Base-by-base conservation (phyloP, 2,888 invertebrate species). In the Stegophylla sp. region DNA sequence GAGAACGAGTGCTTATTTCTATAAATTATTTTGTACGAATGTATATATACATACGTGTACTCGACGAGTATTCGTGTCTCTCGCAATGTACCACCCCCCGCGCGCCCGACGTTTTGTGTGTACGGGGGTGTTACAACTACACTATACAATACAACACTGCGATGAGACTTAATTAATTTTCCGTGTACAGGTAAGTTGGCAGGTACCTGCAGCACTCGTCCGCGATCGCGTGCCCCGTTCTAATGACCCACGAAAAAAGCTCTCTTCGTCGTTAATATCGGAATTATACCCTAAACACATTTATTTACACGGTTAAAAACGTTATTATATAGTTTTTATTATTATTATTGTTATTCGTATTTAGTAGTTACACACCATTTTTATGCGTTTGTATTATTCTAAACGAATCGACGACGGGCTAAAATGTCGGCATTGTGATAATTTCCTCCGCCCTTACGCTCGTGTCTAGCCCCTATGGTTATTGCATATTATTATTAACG, bases 91-190 rank as follows among this genome's bases (percentile, higher is more conserved):
- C 34, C n/a, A n/a, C n/a, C n/a, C n/a, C 4, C 56, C 20, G 23
- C 45, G 12, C 23, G 7, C 23, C 3, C 56, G 56, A 10, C 12
- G 56, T 56, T 51, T 51, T 51, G 51, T 51, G 15, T 51, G 51
- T 51, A 13, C 13, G 17, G 3, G 51, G 3, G 51, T n/a, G 51
- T 51, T 51, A 34, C 4, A 34, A 34, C 34, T 34, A 34, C 34
- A 34, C n/a, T n/a, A 15, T 45, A 51, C 17, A n/a, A 3, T 51
- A 51, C 51, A 53, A 34, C 7, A 34, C 34, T 51, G 15, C 15
- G 53, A 64, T 51, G 76, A 67, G 76, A 59, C 67, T 79, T 79
- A 79, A 79, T 79, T 79, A 69, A 79, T 79, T 79, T 77, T 34
- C 13, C 20, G 5, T 45, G 13, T 64, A 64, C 20, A 64, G 34